Base-by-base conservation (phyloP, 2,113 vertebrate genomes). In the Serilophus lunatus region DNA sequence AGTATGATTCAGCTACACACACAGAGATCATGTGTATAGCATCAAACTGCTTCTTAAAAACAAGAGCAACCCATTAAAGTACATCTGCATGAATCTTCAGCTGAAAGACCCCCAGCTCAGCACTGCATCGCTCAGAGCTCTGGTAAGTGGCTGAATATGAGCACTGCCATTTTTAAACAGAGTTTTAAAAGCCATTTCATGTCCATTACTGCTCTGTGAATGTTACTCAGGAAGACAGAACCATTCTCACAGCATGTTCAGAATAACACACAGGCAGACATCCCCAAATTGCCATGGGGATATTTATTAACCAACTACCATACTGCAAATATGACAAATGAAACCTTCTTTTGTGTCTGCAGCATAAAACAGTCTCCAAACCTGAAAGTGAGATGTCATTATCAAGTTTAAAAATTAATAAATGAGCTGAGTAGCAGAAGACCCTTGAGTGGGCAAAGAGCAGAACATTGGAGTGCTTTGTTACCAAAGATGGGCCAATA, bases 21-120 rank as follows among this genome's bases (percentile, higher is more conserved):
- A 47, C 0, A 2, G 0, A 88, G 40, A 85, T 57, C 28, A 42
- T 0, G 3, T 6, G 3, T 6, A 54, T 1, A 51, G 26, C 57
- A 79, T 54, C 40, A 26, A 85, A 85, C 44, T 18, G 6, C 36
- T 88, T 40, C 79, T 82, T 22, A 28, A 47, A 50, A 50, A 26
- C 12, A 3, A 0, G 23, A 90, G 38, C 50, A 78, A n/a, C 13
- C 4, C 19, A 22, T 7, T 35, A 11, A 82, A 82, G 38, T 11
- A 11, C 23, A 51, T 18, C 40, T 75, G 5, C 26, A 18, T 2
- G 25, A 85, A 65, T 42, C 53, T 53, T 72, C 65, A 49, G 4
- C 7, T 5, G 18, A 26, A 81, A 88, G 76, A n/a, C 60, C 64
- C 86, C 40, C 51, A 88, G 8, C 54, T 51, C 44, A 92, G 61